A percentile compares a stretch with the other conserved stretches of the same genome.
Conservation (phyloP, 2,113 vertebrate species). For the Pholis gunnellus region DNA sequence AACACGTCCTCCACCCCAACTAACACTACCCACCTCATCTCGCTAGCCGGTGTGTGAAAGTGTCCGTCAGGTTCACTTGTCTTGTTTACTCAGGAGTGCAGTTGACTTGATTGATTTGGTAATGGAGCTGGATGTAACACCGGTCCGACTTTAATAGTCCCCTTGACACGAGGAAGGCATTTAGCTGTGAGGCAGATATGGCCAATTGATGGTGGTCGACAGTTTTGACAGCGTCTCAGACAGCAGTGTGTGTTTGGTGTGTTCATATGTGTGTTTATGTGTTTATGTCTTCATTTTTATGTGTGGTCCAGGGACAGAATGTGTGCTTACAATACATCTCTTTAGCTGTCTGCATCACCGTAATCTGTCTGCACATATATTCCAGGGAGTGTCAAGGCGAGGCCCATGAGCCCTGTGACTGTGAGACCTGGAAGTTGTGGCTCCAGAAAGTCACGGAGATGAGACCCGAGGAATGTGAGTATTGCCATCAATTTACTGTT, state of each 20-base stretch:
- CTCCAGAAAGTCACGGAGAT: conserved; percentile 96
- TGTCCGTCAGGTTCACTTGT: conserved; percentile 11
- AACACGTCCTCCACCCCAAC: not conserved
- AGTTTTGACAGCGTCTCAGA: conserved; percentile 6
- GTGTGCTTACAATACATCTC: not conserved
- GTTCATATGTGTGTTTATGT: not conserved
- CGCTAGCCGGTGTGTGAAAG: conserved; percentile 13
- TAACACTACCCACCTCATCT: not conserved
- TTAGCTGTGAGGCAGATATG: conserved; percentile 7
- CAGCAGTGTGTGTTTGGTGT: not conserved
- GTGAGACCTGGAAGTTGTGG: conserved; percentile 97
- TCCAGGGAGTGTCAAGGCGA: conserved; percentile 96
- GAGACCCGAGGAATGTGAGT: conserved; percentile 97
- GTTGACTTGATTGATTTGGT: conserved; percentile 18
- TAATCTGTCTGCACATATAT: conserved; percentile 7
- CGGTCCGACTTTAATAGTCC: conserved; percentile 4
- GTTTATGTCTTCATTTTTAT: not conserved
- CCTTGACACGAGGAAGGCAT: conserved; percentile 5
- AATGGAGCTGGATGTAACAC: conserved; percentile 20
- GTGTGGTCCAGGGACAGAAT: not conserved
- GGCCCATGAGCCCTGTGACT: conserved; percentile 98
- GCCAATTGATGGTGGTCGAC: not conserved
- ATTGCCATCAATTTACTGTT: not conserved
- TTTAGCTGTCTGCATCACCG: not conserved
- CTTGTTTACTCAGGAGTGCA: conserved; percentile 36